Conservation (phyloP, 1,140 invertebrate genomes). For the Zaprionus tsacasi region DNA sequence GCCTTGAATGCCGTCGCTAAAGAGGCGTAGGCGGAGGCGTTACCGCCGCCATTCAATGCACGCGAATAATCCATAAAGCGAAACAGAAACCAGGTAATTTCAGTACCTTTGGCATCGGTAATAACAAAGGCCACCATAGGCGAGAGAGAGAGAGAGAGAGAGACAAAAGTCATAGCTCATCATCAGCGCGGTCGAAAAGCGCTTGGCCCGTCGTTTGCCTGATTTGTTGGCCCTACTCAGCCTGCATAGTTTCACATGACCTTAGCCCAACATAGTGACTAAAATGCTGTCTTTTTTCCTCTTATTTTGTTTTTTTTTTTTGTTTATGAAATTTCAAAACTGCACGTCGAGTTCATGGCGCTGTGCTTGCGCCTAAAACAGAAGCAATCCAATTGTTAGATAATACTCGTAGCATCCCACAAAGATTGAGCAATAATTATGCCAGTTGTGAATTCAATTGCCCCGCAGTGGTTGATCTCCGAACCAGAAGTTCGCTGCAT, state of each 20-base stretch:
- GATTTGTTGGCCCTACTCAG: constrained; percentile 45
- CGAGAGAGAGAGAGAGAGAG: constrained; percentile 22
- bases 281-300: constrained; percentile 53
- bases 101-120: constrained; percentile 61
- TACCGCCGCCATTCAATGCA: constrained; percentile 42
- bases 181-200: constrained; percentile 42
- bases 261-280: constrained; percentile 59
- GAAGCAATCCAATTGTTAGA: constrained; percentile 58
- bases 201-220: constrained; percentile 29
- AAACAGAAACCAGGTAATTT: constrained; percentile 60
- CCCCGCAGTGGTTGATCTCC: constrained; percentile 24
- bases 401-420: constrained; percentile 43
- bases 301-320: constrained; percentile 24
- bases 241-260: constrained; percentile 74
- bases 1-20: constrained; percentile 26
- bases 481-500: constrained; percentile 18
- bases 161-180: constrained; percentile 70
- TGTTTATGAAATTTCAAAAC: constrained; percentile 57
- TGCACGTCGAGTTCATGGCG: constrained; percentile 37
- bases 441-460: constrained; percentile 47
- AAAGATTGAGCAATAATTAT: constrained; percentile 66
- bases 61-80: constrained; percentile 51
- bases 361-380: constrained; percentile 58
- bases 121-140: constrained; percentile 66
- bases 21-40: constrained; percentile 44